Conservation (phyloP, 2,797 vertebrate genomes). For the Numenius phaeopus region DNA sequence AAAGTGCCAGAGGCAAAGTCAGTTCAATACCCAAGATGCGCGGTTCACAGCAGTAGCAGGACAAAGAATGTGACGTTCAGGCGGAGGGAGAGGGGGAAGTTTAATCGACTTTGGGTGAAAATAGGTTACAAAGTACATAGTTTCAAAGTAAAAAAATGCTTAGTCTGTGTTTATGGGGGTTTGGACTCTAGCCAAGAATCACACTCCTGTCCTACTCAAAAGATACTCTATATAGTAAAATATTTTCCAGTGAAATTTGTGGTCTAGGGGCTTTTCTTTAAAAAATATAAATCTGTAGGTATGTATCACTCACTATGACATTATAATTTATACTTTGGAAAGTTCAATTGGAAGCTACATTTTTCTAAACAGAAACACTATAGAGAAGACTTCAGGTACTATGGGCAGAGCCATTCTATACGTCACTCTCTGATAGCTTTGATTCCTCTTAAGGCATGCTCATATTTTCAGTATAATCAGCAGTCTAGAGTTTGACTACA, state of each 20-base stretch:
- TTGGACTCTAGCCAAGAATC: neutral
- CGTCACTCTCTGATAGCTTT: neutral
- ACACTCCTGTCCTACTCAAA: neutral
- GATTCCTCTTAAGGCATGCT: neutral
- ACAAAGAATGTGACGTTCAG: neutral
- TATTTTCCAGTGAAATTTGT: neutral
- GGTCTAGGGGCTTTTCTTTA: neutral
- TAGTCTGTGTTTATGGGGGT: neutral
- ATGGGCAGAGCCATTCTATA: neutral
- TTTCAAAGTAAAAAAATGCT: neutral
- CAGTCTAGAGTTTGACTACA: neutral
- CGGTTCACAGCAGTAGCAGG: neutral
- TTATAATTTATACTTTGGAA: neutral
- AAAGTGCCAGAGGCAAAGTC: conserved; percentile 11
- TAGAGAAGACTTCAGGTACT: neutral
- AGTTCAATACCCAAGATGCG: neutral
- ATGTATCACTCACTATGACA: neutral
- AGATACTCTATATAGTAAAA: neutral
- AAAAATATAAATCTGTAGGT: neutral
- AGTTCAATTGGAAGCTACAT: neutral
- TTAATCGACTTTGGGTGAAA: neutral
- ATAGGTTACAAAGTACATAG: neutral
- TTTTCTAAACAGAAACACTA: neutral
- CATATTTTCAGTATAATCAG: neutral
- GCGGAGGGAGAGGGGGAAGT: fast-evolving